Conservation (phyloP, 1,140 invertebrate genomes). For the Batillaria attramentaria region DNA sequence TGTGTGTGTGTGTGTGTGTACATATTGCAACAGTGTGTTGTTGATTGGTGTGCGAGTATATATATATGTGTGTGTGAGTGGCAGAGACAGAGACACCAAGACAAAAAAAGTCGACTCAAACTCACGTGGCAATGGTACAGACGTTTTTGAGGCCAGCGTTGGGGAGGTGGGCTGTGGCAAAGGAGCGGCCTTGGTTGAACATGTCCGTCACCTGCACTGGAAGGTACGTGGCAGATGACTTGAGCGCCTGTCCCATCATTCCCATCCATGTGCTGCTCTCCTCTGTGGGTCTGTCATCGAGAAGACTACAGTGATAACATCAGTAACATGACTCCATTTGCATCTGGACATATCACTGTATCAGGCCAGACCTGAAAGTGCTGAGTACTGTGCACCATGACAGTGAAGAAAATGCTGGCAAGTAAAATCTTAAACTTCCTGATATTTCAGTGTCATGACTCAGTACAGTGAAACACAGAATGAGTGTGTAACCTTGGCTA, state of each 20-base stretch:
- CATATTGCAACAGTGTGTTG: too few species aligned
- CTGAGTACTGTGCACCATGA: too few species aligned
- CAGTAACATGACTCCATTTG: neutral
- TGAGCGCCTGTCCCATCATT: slow-evolving; percentile 84
- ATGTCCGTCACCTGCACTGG: slow-evolving; percentile 90
- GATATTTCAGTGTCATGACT: neutral
- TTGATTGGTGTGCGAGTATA: too few species aligned
- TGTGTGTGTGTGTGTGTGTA: too few species aligned
- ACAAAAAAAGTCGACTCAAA: too few species aligned
- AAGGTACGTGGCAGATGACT: slow-evolving; percentile 87
- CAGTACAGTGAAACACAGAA: neutral
- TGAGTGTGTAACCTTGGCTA: too few species aligned
- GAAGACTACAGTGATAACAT: slow-evolving; percentile 1
- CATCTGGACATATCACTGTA: neutral
- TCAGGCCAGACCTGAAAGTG: neutral
- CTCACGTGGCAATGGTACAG: slow-evolving; percentile 79
- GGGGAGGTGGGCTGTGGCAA: slow-evolving; percentile 91
- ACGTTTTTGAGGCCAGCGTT: slow-evolving; percentile 73
- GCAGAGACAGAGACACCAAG: too few species aligned
- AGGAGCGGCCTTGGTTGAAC: slow-evolving; percentile 88
- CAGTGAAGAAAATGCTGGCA: neutral
- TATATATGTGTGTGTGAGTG: too few species aligned
- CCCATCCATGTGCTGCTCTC: slow-evolving; percentile 82
- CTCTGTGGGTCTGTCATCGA: slow-evolving; percentile 60
- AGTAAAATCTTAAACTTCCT: neutral